Conservation (phyloP, 1,140 invertebrate genomes). For the Chlorops oryzae region DNA sequence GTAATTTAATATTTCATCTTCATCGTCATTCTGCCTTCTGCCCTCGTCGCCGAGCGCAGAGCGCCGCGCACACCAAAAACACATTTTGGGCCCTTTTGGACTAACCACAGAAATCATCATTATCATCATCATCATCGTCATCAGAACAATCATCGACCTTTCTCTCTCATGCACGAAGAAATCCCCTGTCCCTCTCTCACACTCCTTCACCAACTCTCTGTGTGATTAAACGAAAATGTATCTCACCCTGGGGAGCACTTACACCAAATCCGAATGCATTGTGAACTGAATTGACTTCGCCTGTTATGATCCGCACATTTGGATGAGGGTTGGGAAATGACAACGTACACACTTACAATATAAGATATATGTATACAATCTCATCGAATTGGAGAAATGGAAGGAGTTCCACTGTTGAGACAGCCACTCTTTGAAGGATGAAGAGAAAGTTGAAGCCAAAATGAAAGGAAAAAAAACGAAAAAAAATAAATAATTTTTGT, state of each 20-base stretch:
- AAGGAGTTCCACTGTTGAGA: not conserved
- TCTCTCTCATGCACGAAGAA: too few relatives aligned
- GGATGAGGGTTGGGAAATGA: not conserved
- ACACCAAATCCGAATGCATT: not conserved
- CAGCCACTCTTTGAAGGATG: not conserved
- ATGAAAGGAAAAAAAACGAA: not conserved
- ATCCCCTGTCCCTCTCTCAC: too few relatives aligned
- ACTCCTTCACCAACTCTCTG: too few relatives aligned
- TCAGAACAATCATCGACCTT: too few relatives aligned
- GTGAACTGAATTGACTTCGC: not conserved
- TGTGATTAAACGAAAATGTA: constrained; percentile 33
- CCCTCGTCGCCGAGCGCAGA: too few relatives aligned
- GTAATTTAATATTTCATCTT: constrained; percentile 48
- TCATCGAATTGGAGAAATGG: not conserved
- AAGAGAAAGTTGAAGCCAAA: not conserved
- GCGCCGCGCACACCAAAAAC: too few relatives aligned
- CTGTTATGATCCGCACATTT: not conserved
- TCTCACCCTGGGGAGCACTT: constrained; percentile 46
- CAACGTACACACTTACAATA: not conserved
- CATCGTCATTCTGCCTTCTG: too few relatives aligned
- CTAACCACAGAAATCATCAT: too few relatives aligned
- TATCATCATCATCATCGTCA: too few relatives aligned
- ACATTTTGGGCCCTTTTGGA: too few relatives aligned
- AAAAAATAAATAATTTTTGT: not conserved
- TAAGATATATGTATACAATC: not conserved